Percentiles rank a stretch among this genome's conserved stretches.
These are phyloP conservation scores for Nomada fucata DNA, from an alignment of 2,888 invertebrate genomes.

Conservation along the genomic window DNA sequence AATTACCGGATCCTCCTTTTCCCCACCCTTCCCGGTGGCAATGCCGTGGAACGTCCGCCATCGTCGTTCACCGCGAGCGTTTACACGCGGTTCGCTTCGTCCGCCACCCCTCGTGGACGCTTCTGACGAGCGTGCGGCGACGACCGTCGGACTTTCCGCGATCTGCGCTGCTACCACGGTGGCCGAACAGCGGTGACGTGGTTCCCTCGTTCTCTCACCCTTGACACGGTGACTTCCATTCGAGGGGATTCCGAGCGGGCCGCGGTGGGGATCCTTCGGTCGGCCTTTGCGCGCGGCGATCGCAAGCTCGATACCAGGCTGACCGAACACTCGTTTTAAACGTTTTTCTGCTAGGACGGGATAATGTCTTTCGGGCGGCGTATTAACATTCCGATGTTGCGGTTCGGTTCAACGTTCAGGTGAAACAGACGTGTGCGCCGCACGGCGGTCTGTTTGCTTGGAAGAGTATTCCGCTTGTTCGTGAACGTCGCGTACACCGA, in stretches of 20 bases:
- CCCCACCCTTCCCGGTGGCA: conserved; percentile 33
- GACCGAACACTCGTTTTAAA: conserved; percentile 10
- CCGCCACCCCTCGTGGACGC: conserved; percentile 20
- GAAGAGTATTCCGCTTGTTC: background rate
- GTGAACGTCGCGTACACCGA: background rate
- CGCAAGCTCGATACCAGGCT: conserved; percentile 28
- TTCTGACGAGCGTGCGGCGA: conserved; percentile 48
- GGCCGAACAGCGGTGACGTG: conserved; percentile 32
- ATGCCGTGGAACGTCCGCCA: conserved; percentile 32
- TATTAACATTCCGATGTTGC: conserved; percentile 24
- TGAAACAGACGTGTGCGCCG: background rate
- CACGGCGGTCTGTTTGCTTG: background rate
- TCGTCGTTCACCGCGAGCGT: conserved; percentile 25
- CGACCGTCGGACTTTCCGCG: conserved; percentile 30
- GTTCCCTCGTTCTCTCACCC: conserved; percentile 65
- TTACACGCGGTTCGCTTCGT: conserved; percentile 50
- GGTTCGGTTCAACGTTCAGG: conserved; percentile 3
- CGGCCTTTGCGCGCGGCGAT: conserved; percentile 33
- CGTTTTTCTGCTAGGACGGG: conserved; percentile 21
- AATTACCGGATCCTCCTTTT: conserved; percentile 77
- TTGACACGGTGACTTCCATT: conserved; percentile 62
- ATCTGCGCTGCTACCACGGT: conserved; percentile 40
- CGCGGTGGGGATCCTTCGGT: conserved; percentile 10
- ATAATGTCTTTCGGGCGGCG: conserved; percentile 17
- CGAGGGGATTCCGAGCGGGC: conserved; percentile 27